Conservation (phyloP, 2,888 invertebrate species). For the Drosophila crucigera region DNA sequence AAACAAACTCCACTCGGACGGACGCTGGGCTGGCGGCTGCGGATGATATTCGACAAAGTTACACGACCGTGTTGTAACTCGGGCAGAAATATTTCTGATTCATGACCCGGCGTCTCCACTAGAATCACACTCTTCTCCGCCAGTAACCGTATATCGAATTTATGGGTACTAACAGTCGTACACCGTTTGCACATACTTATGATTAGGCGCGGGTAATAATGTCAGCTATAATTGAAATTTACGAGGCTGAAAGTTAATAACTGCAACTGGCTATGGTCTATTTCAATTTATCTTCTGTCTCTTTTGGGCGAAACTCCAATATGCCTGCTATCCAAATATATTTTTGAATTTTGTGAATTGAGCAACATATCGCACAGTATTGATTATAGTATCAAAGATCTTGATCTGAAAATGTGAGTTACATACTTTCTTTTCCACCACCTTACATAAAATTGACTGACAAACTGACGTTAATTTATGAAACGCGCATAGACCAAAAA, state of each 20-base stretch:
- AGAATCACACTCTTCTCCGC: constrained; percentile 48
- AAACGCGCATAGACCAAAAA: background rate
- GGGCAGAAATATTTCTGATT: constrained; percentile 64
- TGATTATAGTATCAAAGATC: constrained; percentile 28
- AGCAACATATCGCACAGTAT: background rate
- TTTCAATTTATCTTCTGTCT: background rate
- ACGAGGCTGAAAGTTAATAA: background rate
- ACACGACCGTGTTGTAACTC: constrained; percentile 33
- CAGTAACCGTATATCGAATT: constrained; percentile 45
- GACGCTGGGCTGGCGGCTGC: constrained; percentile 23
- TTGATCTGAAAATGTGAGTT: background rate
- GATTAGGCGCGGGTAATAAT: too few relatives aligned
- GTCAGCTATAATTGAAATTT: background rate
- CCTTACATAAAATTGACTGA: background rate
- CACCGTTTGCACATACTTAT: constrained; percentile 19
- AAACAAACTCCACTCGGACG: background rate
- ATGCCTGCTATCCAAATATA: background rate
- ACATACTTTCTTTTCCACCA: background rate
- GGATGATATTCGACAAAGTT: constrained; percentile 41
- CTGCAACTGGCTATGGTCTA: background rate
- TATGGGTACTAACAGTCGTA: background rate
- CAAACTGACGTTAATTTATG: background rate
- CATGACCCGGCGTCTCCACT: constrained; percentile 42
- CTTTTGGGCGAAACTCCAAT: background rate
- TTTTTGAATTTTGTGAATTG: constrained; percentile 30